These are phyloP conservation scores for Conus ventricosus DNA, from an alignment of 1,140 invertebrate genomes.

Conservation along the genomic window DNA sequence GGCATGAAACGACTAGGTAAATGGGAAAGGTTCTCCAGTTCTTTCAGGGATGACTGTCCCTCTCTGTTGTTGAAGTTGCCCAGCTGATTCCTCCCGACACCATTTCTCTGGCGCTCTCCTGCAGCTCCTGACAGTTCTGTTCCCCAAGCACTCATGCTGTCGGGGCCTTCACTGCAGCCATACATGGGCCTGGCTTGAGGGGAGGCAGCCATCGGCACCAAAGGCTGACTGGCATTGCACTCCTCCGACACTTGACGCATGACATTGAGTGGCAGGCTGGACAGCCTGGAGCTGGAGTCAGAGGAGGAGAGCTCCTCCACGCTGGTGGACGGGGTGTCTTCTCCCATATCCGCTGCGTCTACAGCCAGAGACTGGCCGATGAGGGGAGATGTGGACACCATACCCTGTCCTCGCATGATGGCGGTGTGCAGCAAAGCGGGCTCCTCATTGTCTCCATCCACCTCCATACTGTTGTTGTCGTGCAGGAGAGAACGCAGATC, in stretches of 20 bases:
- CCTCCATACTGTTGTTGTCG: background rate
- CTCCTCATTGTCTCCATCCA: background rate
- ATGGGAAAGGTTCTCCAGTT: conserved; percentile 48
- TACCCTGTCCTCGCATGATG: conserved; percentile 24
- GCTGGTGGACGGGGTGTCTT: conserved; percentile 39
- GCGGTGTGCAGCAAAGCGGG: conserved; percentile 31
- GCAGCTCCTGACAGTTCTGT: background rate
- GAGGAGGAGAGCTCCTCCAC: conserved; percentile 7
- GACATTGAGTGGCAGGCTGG: conserved; percentile 10
- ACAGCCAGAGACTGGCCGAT: background rate
- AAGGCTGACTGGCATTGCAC: conserved; percentile 38
- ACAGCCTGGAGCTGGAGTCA: conserved; percentile 20
- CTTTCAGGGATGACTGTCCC: conserved; percentile 39
- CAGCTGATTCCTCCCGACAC: background rate
- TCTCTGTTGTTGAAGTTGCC: background rate
- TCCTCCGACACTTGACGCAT: conserved; percentile 41
- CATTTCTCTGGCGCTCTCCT: background rate
- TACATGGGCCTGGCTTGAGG: background rate
- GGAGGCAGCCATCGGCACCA: background rate
- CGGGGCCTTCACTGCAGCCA: background rate
- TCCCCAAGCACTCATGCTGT: background rate
- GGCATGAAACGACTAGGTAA: conserved; percentile 51
- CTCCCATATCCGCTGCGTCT: conserved; percentile 40
- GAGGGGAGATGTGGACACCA: background rate
- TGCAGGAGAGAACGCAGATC: background rate